phyloP scores from a whole-genome alignment of 1,140 invertebrate species.

The Antheraea mylitta region DNA sequence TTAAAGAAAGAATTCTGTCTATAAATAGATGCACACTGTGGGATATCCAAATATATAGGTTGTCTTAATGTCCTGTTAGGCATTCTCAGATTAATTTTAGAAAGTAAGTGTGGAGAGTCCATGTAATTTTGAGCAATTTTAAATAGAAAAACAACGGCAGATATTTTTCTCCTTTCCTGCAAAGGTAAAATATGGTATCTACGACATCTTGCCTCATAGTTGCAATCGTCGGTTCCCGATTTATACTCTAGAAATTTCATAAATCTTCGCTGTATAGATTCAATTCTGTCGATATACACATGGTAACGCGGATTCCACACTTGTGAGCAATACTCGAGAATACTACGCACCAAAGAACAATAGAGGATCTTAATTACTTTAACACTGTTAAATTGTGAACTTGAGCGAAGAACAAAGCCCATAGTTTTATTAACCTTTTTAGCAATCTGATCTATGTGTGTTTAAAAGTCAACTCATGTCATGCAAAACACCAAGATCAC shows the following conservation, averaged over 20 bases:
- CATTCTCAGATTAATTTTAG: constrained; percentile 1
- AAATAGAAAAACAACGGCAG: constrained; percentile 9
- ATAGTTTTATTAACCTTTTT: constrained; percentile 11
- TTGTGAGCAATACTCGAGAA: constrained; percentile 12
- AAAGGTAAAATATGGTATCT: constrained; percentile 23
- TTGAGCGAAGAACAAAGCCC: constrained; percentile 1
- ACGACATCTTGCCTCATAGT: constrained; percentile 16
- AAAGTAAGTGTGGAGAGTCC: constrained; percentile 16
- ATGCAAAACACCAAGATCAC: constrained; percentile 11
- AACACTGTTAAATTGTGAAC: constrained; percentile 10
- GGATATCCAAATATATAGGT: not conserved
- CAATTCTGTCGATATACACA: constrained; percentile 13
- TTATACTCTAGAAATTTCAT: constrained; percentile 19
- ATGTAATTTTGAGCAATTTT: constrained; percentile 8
- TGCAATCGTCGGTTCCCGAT: constrained; percentile 8
- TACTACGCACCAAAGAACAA: constrained; percentile 11
- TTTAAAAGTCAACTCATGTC: constrained; percentile 12
- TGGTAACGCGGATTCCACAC: constrained; percentile 10
- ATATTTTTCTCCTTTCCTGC: constrained; percentile 19
- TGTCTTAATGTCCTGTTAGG: constrained; percentile 1
- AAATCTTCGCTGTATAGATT: constrained; percentile 19
- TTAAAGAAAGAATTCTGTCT: constrained; percentile 3
- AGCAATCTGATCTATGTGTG: constrained; percentile 8
- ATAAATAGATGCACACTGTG: constrained; percentile 9
- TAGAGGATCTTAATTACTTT: constrained; percentile 13